Percentiles rank a stretch among this genome's conserved stretches.
Conservation (phyloP, 2,888 invertebrate genomes). For the Phoronis australis region DNA sequence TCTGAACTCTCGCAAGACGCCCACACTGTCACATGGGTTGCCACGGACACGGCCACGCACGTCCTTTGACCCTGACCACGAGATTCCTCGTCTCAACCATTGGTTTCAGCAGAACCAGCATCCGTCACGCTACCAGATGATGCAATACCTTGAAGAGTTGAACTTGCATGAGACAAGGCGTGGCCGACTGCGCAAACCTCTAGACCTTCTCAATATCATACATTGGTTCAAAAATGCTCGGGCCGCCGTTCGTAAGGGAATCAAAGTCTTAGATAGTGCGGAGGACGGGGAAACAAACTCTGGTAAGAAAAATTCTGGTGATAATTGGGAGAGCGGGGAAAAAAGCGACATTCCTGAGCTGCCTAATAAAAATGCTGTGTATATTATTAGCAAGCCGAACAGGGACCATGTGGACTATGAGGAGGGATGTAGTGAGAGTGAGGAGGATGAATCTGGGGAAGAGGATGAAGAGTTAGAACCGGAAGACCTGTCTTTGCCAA, state of each 20-base stretch:
- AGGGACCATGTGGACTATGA: constrained; percentile 28
- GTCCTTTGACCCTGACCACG: constrained; percentile 93
- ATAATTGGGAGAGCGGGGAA: no score
- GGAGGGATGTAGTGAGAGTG: constrained; percentile 16
- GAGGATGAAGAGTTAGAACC: no score
- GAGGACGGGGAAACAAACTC: constrained; percentile 21
- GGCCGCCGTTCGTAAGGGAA: constrained; percentile 85
- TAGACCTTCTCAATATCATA: constrained; percentile 93
- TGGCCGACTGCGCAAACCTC: constrained; percentile 77
- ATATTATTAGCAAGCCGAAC: constrained; percentile 39
- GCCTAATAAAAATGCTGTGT: constrained; percentile 48
- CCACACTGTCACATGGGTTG: not conserved
- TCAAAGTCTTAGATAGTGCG: constrained; percentile 31
- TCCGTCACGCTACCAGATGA: constrained; percentile 92
- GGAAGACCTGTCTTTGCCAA: no score
- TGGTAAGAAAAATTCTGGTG: no score
- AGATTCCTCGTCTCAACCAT: constrained; percentile 88
- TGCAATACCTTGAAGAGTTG: constrained; percentile 88
- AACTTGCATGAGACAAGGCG: constrained; percentile 78
- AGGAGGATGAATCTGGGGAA: constrained; percentile 10
- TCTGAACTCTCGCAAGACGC: not conserved
- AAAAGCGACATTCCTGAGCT: constrained; percentile 29
- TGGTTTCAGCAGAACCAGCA: constrained; percentile 98
- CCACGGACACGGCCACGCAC: constrained; percentile 73
- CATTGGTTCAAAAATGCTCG: constrained; percentile 87